Base-by-base conservation (phyloP, 2,888 invertebrate species). In the Lysandra coridon region DNA sequence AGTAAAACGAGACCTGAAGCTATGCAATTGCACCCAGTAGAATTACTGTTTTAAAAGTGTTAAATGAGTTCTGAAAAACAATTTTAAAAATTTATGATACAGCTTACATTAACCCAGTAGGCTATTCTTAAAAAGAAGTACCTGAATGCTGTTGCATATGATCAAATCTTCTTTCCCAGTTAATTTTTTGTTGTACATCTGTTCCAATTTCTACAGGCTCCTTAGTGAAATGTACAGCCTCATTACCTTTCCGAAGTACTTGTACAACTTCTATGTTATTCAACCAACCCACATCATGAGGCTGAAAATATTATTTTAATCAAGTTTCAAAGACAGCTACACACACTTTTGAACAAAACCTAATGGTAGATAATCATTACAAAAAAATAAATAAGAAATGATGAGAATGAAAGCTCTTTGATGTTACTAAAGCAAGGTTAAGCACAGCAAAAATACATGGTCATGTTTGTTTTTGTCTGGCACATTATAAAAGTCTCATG, bases 81-180 rank as follows among this genome's bases (percentile, higher is more conserved):
- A 44, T 44, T 44, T 44, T 10, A 44, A 44, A 44, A 7, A 44
- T 44, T 12, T 49, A 49, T 49, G 10, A 49, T 49, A 49, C 6
- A 49, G 49, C 44, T 44, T 44, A 44, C 10, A 44, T 44, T 44
- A 44, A 44, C 7, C 1, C n/a, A n/a, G 14, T n/a, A n/a, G 6
- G 60, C n/a, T 62, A 30, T 33, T 40, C n/a, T 40, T 23, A n/a
- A 14, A 37, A 64, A 37, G 49, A 49, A 49, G 17, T 87, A 96
- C 97, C 97, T 85, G 98, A 97, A 93, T 98, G 98, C 86, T 98
- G 98, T 87, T 98, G 98, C 98, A 98, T 98, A 86, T 98, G 97
- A 88, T 98, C 98, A 87, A 97, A 96, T 78, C 98, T 92, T 80
- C 98, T 94, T 0, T 95, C 89, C 98, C 98, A 98, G 87, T 98